A percentile compares a stretch with the other conserved stretches of the same genome.
Evolutionary conservation across 2,888 invertebrate genomes (phyloP).

Genomic region (Gastrophysa polygoni): DNA sequence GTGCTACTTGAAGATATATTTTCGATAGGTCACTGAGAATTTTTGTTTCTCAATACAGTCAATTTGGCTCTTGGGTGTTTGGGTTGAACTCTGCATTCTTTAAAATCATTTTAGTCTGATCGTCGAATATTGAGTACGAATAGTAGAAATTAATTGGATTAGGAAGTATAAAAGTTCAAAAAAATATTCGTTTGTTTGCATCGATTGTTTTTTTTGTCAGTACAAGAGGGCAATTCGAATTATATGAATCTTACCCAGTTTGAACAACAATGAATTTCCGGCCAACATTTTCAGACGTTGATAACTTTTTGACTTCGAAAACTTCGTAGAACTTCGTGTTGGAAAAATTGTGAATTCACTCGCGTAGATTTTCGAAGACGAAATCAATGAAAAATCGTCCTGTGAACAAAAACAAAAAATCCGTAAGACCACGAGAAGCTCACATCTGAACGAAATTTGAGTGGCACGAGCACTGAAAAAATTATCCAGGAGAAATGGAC

Average conservation of each 20-base stretch:
- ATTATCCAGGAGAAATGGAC: not conserved
- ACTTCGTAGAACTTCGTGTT: slow-evolving; percentile 59
- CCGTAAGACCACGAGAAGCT: not conserved
- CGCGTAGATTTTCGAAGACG: not conserved
- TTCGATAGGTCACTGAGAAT: too few species aligned
- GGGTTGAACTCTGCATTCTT: too few species aligned
- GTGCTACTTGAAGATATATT: too few species aligned
- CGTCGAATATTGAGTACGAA: too few species aligned
- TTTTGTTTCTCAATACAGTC: too few species aligned
- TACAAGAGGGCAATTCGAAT: too few species aligned
- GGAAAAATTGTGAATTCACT: slow-evolving; percentile 15
- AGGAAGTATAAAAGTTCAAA: too few species aligned
- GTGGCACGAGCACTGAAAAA: not conserved
- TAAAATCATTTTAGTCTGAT: too few species aligned
- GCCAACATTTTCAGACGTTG: slow-evolving; percentile 49
- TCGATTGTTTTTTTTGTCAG: too few species aligned
- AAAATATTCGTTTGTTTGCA: too few species aligned
- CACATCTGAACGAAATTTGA: slow-evolving; percentile 19
- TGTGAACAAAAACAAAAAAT: slow-evolving; percentile 21
- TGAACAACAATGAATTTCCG: slow-evolving; percentile 58
- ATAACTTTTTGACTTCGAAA: slow-evolving; percentile 56
- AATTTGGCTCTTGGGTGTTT: too few species aligned
- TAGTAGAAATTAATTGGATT: too few species aligned
- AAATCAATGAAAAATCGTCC: slow-evolving; percentile 16
- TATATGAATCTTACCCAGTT: slow-evolving; percentile 53